Percentiles rank a stretch among this genome's conserved stretches.
Conservation (phyloP, 2,888 invertebrate species). For the Synanthedon andrenaeformis region DNA sequence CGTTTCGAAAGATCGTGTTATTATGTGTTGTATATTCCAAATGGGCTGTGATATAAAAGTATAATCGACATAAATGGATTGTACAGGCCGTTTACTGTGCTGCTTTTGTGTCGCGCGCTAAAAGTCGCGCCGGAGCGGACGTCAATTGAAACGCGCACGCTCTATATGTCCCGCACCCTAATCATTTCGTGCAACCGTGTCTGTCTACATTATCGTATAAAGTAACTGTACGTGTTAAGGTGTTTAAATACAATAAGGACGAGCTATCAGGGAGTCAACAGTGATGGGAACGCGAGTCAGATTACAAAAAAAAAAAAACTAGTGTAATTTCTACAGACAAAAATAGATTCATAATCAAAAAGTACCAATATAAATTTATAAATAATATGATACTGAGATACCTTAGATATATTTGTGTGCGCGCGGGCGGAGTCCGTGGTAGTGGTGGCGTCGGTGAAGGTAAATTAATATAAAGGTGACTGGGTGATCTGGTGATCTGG, state of each 20-base stretch:
- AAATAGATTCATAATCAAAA: conserved; percentile 77
- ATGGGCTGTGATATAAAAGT: conserved; percentile 82
- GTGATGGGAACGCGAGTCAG: conserved; percentile 38
- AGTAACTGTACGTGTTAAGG: conserved; percentile 57
- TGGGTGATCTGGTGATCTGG: too few relatives aligned
- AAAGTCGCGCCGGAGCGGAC: conserved; percentile 36
- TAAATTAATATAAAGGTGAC: conserved; percentile 7
- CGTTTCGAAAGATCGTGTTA: conserved; percentile 59
- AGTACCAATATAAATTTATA: conserved; percentile 75
- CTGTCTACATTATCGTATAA: conserved; percentile 48
- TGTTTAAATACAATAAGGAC: conserved; percentile 57
- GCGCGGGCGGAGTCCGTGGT: conserved; percentile 8
- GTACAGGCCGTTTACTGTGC: conserved; percentile 75
- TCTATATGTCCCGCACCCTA: conserved; percentile 20
- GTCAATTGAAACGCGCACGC: conserved; percentile 61
- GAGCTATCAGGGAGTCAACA: conserved; percentile 54
- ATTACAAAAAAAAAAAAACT: conserved; percentile 36
- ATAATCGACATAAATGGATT: conserved; percentile 74
- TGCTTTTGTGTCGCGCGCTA: conserved; percentile 3
- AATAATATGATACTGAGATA: conserved; percentile 50
- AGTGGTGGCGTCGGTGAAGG: conserved; percentile 5
- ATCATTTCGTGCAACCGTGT: conserved; percentile 47
- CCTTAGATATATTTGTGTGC: conserved; percentile 42
- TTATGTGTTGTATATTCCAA: conserved; percentile 78
- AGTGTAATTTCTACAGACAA: conserved; percentile 71